Base-by-base conservation (phyloP, 2,888 invertebrate species). In the Phania funesta region DNA sequence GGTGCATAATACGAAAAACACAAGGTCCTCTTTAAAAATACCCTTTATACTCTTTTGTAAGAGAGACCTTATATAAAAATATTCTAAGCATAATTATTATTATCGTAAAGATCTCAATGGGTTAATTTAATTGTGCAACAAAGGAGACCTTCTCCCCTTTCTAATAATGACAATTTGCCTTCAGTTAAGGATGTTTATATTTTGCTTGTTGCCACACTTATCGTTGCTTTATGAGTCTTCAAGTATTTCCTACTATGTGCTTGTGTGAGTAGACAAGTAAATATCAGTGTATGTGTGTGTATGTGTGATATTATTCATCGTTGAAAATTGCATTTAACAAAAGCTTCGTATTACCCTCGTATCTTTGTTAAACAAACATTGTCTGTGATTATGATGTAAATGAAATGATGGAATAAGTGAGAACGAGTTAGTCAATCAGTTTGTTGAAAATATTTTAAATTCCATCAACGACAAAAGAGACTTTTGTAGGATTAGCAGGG, bases 401-500 rank as follows among this genome's bases (percentile, higher is more conserved):
- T 52, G 41, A 20, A 9, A 9, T 48, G 32, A 22, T 26, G 41
- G 8, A 58, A 26, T 56, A 48, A 54, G 4, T 29, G 24, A 22
- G 32, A 26, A 20, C 5, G 9, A 58, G 48, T 24, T 11, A 48
- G 26, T n/a, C 50, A 29, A 26, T 18, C 16, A 32, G 62, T 54
- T 73, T 24, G 65, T 48, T 58, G 41, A 7, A 71, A 71, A 65
- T 78, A 65, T 58, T 64, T 50, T 50, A 58, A 65, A 75, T 74
- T 65, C 65, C 52, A 29, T 54, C 20, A 44, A 41, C 56, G 50
- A 65, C 70, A 70, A 41, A 64, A 46, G 26, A 29, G 68, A 60
- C 78, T 78, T 78, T 82, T 60, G 75, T 75, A 41, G 77, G 70
- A 78, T 82, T 75, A 77, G 77, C 48, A 56, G 2, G 16, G 20